These are phyloP conservation scores for Gymnoscelis rufifasciata DNA, from an alignment of 2,888 invertebrate species.

Conservation along the genomic window DNA sequence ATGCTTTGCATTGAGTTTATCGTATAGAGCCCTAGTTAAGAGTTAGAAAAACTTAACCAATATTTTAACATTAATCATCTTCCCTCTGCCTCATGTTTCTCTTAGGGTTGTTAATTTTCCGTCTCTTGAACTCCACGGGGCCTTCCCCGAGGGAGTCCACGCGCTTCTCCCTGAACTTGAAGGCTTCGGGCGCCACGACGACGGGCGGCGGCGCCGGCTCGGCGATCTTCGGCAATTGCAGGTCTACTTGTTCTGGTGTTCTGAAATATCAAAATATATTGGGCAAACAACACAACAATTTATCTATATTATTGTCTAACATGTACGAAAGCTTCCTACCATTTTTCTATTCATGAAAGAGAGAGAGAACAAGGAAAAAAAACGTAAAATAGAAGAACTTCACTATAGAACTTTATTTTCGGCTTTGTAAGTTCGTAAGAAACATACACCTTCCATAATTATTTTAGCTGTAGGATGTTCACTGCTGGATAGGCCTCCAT, in stretches of 20 bases:
- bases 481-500: too few species aligned
- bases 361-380: too few species aligned
- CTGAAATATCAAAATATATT: too few species aligned
- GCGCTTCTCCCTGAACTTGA: slow-evolving; percentile 81
- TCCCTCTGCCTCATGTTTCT: slow-evolving; percentile 83
- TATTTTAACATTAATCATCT: slow-evolving; percentile 68
- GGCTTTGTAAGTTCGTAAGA: too few species aligned
- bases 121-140: slow-evolving; percentile 83
- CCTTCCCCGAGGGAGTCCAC: slow-evolving; percentile 75
- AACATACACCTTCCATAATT: too few species aligned
- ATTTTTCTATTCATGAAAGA: too few species aligned
- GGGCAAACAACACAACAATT: too few species aligned
- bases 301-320: too few species aligned
- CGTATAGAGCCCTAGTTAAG: not conserved
- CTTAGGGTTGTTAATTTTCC: slow-evolving; percentile 80
- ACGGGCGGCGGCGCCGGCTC: slow-evolving; percentile 63
- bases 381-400: too few species aligned
- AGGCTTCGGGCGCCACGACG: slow-evolving; percentile 62
- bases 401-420: too few species aligned
- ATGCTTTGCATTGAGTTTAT: not conserved
- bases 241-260: slow-evolving; percentile 80
- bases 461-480: too few species aligned
- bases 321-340: too few species aligned
- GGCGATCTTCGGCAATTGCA: slow-evolving; percentile 83
- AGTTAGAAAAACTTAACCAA: not conserved